Conservation (phyloP, 2,797 vertebrate genomes). For the Sternarchorhynchus goeldii region DNA sequence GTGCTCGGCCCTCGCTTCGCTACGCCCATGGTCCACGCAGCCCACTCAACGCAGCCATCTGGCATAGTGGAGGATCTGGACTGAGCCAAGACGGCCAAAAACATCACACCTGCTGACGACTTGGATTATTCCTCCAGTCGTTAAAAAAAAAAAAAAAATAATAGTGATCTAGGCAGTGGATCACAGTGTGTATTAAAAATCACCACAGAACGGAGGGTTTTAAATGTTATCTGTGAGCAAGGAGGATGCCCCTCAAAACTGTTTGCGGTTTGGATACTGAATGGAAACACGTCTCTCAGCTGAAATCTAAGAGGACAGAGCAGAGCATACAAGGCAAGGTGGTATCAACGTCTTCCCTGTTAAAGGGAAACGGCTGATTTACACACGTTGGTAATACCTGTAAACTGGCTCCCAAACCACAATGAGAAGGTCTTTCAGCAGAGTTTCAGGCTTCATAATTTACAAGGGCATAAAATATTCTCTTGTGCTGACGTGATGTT, state of each 20-base stretch:
- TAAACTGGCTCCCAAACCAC: conserved; percentile 43
- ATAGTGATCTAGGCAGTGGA: conserved; percentile 56
- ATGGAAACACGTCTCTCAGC: conserved; percentile 28
- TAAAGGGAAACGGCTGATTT: conserved; percentile 39
- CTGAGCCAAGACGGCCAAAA: conserved; percentile 73
- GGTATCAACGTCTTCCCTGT: conserved; percentile 19
- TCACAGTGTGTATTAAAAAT: conserved; percentile 36
- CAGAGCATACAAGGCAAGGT: conserved; percentile 15
- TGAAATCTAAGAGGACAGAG: not conserved
- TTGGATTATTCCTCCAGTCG: conserved; percentile 64
- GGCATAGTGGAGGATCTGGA: conserved; percentile 76
- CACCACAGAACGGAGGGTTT: conserved; percentile 16
- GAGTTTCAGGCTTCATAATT: conserved; percentile 40
- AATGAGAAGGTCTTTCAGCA: conserved; percentile 39
- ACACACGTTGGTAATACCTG: conserved; percentile 35
- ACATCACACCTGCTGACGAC: conserved; percentile 67
- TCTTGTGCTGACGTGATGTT: conserved; percentile 51
- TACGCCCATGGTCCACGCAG: conserved; percentile 54
- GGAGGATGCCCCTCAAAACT: conserved; percentile 2
- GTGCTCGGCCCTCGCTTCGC: conserved; percentile 56
- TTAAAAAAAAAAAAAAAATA: conserved; percentile 62
- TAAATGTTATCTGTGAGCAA: not conserved
- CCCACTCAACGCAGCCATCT: conserved; percentile 71
- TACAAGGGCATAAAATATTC: conserved; percentile 49
- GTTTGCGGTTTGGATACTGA: not conserved